These are phyloP conservation scores for Ylistrum balloti DNA, from an alignment of 1,140 invertebrate genomes.

Conservation along the genomic window DNA sequence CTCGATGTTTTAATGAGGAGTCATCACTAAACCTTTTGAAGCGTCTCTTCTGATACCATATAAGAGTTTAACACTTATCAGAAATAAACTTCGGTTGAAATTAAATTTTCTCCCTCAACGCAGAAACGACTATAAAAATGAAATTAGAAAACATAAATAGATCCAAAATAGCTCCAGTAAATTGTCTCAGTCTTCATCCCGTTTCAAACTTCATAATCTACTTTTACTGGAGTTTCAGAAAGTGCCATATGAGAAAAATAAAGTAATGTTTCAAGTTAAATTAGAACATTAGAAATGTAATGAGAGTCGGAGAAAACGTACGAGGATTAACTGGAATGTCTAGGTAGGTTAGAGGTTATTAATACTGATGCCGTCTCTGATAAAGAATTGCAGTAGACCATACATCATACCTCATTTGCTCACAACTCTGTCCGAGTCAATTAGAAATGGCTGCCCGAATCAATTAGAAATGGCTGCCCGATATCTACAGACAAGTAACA, in stretches of 20 bases:
- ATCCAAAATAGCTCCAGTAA: neutral
- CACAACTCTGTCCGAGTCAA: conserved; percentile 17
- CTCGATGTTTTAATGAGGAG: neutral
- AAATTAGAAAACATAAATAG: conserved; percentile 21
- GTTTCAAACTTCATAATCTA: neutral
- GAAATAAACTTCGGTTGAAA: conserved; percentile 29
- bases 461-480: conserved; percentile 11
- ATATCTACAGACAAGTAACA: neutral
- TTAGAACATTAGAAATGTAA: neutral
- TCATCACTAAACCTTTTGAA: conserved; percentile 8
- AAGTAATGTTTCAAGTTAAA: conserved; percentile 10
- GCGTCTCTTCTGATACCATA: conserved; percentile 3
- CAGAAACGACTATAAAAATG: neutral
- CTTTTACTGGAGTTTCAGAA: neutral
- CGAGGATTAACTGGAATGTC: neutral
- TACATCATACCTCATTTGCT: neutral
- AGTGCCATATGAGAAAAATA: neutral
- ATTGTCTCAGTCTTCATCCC: conserved; percentile 25
- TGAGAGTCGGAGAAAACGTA: neutral
- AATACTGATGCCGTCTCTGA: conserved; percentile 8
- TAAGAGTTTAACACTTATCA: conserved; percentile 29
- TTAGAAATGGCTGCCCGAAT: neutral
- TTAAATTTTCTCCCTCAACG: conserved; percentile 24
- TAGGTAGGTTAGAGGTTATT: neutral
- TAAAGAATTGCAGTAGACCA: neutral